Conservation (phyloP, 1,140 invertebrate genomes). For the Rhopalosiphum maidis region DNA sequence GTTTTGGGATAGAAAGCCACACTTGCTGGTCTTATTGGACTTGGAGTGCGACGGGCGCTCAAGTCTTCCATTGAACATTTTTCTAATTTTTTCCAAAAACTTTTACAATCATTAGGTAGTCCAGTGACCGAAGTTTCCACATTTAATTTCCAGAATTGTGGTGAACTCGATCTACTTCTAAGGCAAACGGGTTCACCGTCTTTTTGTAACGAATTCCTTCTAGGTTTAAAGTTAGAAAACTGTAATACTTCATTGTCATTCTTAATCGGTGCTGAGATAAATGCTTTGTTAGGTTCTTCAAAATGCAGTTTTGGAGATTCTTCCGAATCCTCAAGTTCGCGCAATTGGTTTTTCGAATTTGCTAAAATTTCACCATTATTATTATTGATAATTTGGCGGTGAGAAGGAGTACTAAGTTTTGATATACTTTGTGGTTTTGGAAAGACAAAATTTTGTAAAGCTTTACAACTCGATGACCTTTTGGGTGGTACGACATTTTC, state of each 20-base stretch:
- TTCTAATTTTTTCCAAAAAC: constrained; percentile 49
- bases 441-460: constrained; percentile 34
- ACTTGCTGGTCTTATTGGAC: constrained; percentile 42
- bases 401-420: not conserved
- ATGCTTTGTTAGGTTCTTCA: not conserved
- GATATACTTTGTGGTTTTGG: not conserved
- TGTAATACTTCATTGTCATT: not conserved
- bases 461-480: constrained; percentile 52
- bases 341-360: not conserved
- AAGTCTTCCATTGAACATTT: constrained; percentile 52
- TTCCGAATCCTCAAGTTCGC: not conserved
- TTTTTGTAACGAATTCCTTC: constrained; percentile 39
- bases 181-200: constrained; percentile 19
- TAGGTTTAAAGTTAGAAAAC: constrained; percentile 47
- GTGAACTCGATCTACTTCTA: constrained; percentile 42
- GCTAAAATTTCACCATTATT: not conserved
- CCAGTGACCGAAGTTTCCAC: not conserved
- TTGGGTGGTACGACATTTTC: constrained; percentile 43
- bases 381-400: not conserved
- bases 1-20: constrained; percentile 49
- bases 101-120: constrained; percentile 14
- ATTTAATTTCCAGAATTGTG: constrained; percentile 40
- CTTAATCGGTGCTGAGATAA: not conserved
- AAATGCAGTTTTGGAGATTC: not conserved
- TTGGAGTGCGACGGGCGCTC: constrained; percentile 19